A percentile compares a stretch with the other conserved stretches of the same genome.
Evolutionary conservation across 2,888 invertebrate species (phyloP).

Genomic region (Cheilosia vulpina): DNA sequence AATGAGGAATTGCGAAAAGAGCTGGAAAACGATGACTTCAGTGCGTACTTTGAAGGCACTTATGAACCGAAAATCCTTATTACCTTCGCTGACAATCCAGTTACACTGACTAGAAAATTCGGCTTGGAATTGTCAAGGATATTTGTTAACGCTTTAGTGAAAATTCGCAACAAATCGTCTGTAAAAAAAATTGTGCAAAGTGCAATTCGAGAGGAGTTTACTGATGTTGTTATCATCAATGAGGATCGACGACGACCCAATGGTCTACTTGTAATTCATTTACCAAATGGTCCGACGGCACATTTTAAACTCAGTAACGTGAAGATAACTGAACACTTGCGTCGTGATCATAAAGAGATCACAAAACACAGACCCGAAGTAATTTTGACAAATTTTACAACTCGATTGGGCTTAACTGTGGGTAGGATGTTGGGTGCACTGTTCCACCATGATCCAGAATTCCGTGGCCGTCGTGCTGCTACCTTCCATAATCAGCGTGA

Average conservation of each 20-base stretch:
- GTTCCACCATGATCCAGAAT: slow-evolving; percentile 98
- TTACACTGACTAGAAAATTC: slow-evolving; percentile 94
- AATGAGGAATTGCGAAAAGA: slow-evolving; percentile 90
- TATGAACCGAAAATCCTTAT: slow-evolving; percentile 98
- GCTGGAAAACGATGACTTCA: slow-evolving; percentile 93
- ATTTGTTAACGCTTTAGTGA: slow-evolving; percentile 95
- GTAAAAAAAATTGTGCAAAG: slow-evolving; percentile 96
- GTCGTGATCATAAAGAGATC: slow-evolving; percentile 91
- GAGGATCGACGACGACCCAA: slow-evolving; percentile 97
- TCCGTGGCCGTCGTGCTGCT: slow-evolving; percentile 95
- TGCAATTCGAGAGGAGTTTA: slow-evolving; percentile 90
- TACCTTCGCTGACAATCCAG: slow-evolving; percentile 96
- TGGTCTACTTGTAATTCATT: slow-evolving; percentile 95
- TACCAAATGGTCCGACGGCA: slow-evolving; percentile 98
- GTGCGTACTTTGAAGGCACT: slow-evolving; percentile 92
- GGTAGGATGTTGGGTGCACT: slow-evolving; percentile 96
- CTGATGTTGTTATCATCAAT: slow-evolving; percentile 96
- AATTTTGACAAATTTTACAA: slow-evolving; percentile 97
- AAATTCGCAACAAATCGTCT: slow-evolving; percentile 94
- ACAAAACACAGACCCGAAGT: slow-evolving; percentile 96
- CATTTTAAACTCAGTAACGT: slow-evolving; percentile 97
- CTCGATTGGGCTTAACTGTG: slow-evolving; percentile 94
- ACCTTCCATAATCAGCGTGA: slow-evolving; percentile 99
- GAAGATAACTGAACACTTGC: slow-evolving; percentile 93
- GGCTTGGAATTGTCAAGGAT: slow-evolving; percentile 95